Percentiles rank a stretch among this genome's conserved stretches.
phyloP scores from a whole-genome alignment of 2,113 vertebrate species.

The Heteronetta atricapilla region DNA sequence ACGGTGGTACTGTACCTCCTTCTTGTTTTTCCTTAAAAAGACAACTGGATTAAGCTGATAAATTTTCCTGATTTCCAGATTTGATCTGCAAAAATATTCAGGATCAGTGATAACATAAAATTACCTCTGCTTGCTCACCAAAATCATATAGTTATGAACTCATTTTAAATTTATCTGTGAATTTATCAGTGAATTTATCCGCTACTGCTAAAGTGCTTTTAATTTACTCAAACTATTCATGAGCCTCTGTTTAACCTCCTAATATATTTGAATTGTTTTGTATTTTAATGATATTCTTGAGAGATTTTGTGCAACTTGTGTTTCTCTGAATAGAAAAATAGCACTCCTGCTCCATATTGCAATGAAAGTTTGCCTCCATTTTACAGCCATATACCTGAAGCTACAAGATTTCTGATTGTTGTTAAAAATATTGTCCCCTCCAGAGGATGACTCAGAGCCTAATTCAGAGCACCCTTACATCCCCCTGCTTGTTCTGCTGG shows the following conservation, averaged over 20 bases:
- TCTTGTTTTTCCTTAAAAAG: not conserved
- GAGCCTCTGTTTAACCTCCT: not conserved
- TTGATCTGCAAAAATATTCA: not conserved
- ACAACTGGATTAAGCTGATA: not conserved
- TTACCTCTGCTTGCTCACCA: not conserved
- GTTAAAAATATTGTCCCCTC: not conserved
- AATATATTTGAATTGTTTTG: not conserved
- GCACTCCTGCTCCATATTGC: not conserved
- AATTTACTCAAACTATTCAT: not conserved
- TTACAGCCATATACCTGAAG: not conserved
- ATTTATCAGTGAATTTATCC: not conserved
- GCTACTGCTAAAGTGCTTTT: not conserved
- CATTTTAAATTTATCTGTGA: not conserved
- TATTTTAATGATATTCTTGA: not conserved
- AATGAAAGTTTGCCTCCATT: not conserved
- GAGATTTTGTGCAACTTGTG: not conserved
- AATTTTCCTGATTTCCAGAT: not conserved
- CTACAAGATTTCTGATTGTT: not conserved
- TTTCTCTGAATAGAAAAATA: not conserved
- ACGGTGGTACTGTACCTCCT: not conserved
- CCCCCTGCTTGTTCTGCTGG: not conserved
- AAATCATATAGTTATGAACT: not conserved
- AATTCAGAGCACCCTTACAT: not conserved
- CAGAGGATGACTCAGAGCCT: not conserved
- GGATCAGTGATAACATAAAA: not conserved